These are phyloP conservation scores for Notamacropus eugenii DNA, from an alignment of 2,797 vertebrate genomes.

Conservation along the genomic window DNA sequence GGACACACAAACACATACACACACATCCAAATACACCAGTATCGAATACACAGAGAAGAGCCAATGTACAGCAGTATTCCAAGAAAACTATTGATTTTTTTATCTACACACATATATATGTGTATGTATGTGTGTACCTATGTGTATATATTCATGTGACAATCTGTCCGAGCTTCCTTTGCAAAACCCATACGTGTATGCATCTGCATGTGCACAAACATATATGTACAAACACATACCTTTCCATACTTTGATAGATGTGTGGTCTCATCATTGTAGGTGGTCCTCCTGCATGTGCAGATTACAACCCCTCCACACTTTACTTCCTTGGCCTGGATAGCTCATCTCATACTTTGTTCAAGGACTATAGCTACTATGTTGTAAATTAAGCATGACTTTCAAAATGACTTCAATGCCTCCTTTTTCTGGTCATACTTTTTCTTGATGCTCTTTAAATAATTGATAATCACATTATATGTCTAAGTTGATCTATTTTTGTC, in stretches of 20 bases:
- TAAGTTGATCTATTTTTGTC: neutral
- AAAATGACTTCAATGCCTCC: neutral
- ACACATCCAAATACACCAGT: neutral
- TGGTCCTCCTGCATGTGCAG: neutral
- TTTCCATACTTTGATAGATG: neutral
- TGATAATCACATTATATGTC: neutral
- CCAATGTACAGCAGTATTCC: neutral
- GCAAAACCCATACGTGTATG: neutral
- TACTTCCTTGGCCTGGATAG: neutral
- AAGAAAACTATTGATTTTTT: neutral
- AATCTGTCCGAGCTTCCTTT: neutral
- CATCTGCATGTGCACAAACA: neutral
- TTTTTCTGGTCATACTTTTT: neutral
- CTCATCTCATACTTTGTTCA: neutral
- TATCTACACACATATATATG: neutral
- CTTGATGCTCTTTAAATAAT: neutral
- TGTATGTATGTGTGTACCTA: neutral
- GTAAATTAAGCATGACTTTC: neutral
- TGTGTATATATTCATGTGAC: neutral
- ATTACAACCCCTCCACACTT: neutral
- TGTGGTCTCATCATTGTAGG: neutral
- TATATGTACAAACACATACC: neutral
- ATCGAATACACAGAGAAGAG: neutral
- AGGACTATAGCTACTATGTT: neutral
- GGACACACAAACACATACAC: too few species aligned